Percentiles rank a stretch among this genome's conserved stretches.
Evolutionary conservation across 2,888 invertebrate genomes (phyloP).

Genomic region (Autographa gamma): DNA sequence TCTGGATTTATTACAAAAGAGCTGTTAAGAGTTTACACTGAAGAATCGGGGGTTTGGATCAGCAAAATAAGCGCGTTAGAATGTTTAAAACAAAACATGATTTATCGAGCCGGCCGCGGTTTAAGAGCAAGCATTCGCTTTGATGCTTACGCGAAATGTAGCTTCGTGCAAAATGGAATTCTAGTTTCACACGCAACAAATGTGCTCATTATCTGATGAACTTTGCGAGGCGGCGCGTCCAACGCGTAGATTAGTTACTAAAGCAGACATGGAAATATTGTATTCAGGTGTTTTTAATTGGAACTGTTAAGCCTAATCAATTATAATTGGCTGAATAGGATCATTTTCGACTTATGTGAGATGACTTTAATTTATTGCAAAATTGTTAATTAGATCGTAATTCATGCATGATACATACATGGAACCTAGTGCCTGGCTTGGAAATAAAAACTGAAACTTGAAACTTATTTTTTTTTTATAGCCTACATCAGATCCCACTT

Average conservation of each 20-base stretch:
- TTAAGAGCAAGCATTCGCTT: conserved; percentile 73
- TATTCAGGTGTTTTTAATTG: not conserved
- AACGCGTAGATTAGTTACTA: conserved; percentile 62
- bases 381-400: too few relatives aligned
- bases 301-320: too few relatives aligned
- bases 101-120: conserved; percentile 73
- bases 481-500: too few relatives aligned
- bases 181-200: conserved; percentile 89
- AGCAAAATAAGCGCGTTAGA: conserved; percentile 80
- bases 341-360: too few relatives aligned
- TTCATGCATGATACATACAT: too few relatives aligned
- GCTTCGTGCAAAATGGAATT: conserved; percentile 86
- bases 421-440: too few relatives aligned
- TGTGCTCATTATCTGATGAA: conserved; percentile 87
- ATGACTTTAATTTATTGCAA: too few relatives aligned
- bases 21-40: conserved; percentile 77
- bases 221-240: conserved; percentile 73
- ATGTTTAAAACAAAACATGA: conserved; percentile 74
- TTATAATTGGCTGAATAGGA: too few relatives aligned
- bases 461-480: too few relatives aligned
- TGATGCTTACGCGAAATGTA: conserved; percentile 82
- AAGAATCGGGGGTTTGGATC: conserved; percentile 79
- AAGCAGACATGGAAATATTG: conserved; percentile 34
- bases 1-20: conserved; percentile 84
- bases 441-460: too few relatives aligned